Conservation (phyloP, 2,113 vertebrate species). For the Desmodus rotundus region DNA sequence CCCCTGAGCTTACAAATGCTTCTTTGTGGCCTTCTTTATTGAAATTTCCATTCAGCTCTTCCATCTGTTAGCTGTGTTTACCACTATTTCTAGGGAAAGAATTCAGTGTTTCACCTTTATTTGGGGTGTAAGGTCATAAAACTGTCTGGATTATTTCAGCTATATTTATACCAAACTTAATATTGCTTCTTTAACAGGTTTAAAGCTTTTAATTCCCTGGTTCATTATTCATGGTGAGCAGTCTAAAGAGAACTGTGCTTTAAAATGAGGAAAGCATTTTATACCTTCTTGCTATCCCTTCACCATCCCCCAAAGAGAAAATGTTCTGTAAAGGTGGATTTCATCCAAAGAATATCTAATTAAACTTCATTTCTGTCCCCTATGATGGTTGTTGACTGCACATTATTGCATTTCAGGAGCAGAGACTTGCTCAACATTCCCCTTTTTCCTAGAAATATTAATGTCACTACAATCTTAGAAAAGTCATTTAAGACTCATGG, state of each 20-base stretch:
- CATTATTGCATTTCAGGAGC: not conserved
- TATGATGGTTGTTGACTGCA: not conserved
- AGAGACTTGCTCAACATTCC: not conserved
- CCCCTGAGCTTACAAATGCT: conserved; percentile 85
- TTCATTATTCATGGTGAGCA: conserved; percentile 79
- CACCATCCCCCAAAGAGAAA: conserved; percentile 28
- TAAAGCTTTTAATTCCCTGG: conserved; percentile 85
- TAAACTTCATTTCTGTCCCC: not conserved
- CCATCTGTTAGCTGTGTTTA: conserved; percentile 88
- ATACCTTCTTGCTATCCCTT: conserved; percentile 44
- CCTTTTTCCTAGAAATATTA: conserved; percentile 20
- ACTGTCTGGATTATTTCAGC: conserved; percentile 89
- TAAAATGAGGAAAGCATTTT: conserved; percentile 72
- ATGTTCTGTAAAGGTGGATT: conserved; percentile 29
- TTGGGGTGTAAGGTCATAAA: conserved; percentile 88
- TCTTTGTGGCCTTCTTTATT: conserved; percentile 89
- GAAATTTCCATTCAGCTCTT: conserved; percentile 88
- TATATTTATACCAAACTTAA: conserved; percentile 88
- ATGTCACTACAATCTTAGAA: not conserved
- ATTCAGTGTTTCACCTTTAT: conserved; percentile 85
- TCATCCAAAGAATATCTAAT: conserved; percentile 53
- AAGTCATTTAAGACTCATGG: not conserved
- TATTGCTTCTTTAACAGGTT: conserved; percentile 88
- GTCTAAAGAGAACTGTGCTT: conserved; percentile 80
- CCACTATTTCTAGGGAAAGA: conserved; percentile 85